Conservation (phyloP, 1,140 invertebrate species). For the Teleopsis dalmanni region DNA sequence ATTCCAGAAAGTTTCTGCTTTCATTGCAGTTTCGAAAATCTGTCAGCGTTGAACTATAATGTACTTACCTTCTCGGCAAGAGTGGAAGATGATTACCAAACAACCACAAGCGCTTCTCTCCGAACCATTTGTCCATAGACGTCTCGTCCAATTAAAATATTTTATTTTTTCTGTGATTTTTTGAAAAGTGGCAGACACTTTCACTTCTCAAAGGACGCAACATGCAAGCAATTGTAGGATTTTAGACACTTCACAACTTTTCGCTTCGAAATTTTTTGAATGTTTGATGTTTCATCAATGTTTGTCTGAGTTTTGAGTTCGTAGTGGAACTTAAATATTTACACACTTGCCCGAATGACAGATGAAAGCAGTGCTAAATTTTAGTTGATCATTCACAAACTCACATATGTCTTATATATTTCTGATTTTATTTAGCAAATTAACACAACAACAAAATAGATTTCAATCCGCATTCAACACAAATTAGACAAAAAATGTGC, state of each 20-base stretch:
- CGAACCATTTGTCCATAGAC: conserved; percentile 79
- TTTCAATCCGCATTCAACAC: no score
- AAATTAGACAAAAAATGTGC: no score
- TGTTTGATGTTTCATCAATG: background rate
- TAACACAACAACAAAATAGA: no score
- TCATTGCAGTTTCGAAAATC: no score
- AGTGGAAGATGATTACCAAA: conserved; percentile 76
- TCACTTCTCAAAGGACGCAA: background rate
- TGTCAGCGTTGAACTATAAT: no score
- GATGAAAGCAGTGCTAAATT: no score
- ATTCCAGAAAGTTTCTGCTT: no score
- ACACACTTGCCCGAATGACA: no score
- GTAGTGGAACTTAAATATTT: no score
- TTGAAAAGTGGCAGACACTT: background rate
- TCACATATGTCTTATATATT: no score
- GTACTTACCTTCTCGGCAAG: conserved; percentile 63
- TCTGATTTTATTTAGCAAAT: no score
- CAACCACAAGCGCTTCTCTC: conserved; percentile 77
- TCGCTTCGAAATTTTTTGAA: background rate
- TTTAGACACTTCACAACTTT: background rate
- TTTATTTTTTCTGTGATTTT: background rate
- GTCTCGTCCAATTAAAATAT: background rate
- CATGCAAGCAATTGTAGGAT: background rate
- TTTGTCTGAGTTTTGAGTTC: background rate
- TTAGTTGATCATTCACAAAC: no score